Conservation (phyloP, 2,797 vertebrate genomes). For the Hyperoplus immaculatus region DNA sequence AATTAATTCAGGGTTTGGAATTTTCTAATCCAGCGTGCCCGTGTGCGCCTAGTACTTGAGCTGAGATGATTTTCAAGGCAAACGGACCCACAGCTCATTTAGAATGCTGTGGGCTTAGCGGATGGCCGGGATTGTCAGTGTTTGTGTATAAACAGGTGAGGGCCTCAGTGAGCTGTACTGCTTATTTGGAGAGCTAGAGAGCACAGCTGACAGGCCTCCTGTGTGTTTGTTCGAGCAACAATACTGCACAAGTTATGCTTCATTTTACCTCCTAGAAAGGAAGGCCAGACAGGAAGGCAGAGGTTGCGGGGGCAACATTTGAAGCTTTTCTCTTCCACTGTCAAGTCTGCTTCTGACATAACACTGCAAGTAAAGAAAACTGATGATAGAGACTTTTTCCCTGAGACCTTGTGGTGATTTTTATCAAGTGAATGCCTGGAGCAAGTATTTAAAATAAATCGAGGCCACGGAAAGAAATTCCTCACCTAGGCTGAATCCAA, state of each 20-base stretch:
- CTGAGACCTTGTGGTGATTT: neutral
- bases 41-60: neutral
- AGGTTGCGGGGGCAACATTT: constrained; percentile 6
- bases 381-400: neutral
- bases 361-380: neutral
- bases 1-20: neutral
- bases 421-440: neutral
- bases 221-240: neutral
- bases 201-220: constrained; percentile 31
- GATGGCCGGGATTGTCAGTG: constrained; percentile 18
- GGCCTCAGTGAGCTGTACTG: constrained; percentile 47
- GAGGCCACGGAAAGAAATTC: neutral
- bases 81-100: constrained; percentile 31
- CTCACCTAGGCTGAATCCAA: constrained; percentile 1
- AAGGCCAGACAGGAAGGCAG: constrained; percentile 4
- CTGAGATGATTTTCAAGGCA: neutral
- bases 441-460: neutral
- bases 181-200: constrained; percentile 26
- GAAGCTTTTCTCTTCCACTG: constrained; percentile 10
- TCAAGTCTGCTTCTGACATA: constrained; percentile 3
- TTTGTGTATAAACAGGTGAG: constrained; percentile 41
- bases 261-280: constrained; percentile 6
- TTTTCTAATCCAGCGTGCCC: neutral
- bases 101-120: constrained; percentile 25
- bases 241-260: neutral